Evolutionary conservation across 2,113 vertebrate species (phyloP).

Genomic region (Microtus richardsoni): DNA sequence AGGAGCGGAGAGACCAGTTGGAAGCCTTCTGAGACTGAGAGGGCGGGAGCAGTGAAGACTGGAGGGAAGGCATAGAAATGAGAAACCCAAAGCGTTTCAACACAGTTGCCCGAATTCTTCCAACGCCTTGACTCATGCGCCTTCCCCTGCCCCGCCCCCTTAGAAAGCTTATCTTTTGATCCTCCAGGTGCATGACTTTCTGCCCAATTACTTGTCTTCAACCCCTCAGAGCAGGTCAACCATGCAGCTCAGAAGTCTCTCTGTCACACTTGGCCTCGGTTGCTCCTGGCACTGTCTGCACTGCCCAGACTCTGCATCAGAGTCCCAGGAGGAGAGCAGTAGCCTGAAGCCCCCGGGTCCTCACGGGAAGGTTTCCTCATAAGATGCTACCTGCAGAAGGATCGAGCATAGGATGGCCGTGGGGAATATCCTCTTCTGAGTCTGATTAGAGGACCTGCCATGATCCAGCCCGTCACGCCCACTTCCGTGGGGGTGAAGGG

Average conservation of each 20-base stretch:
- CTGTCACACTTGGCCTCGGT: conserved; percentile 69
- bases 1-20: not conserved
- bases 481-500: not conserved
- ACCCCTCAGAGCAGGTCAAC: conserved; percentile 65
- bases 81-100: conserved; percentile 32
- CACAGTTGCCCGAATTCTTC: conserved; percentile 30
- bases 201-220: conserved; percentile 71
- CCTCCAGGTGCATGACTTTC: conserved; percentile 71
- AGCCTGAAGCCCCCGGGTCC: not conserved
- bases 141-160: not conserved
- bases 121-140: conserved; percentile 34
- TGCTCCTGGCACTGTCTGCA: not conserved
- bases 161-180: conserved; percentile 67
- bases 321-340: not conserved
- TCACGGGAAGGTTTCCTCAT: not conserved
- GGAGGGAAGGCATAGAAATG: not conserved
- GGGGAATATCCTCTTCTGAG: not conserved
- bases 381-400: not conserved
- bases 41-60: not conserved
- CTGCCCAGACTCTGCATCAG: not conserved
- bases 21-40: conserved; percentile 51
- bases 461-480: not conserved
- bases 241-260: conserved; percentile 44
- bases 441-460: not conserved
- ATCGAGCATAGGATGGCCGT: too few relatives aligned